A percentile compares a stretch with the other conserved stretches of the same genome.
These are phyloP conservation scores for Onychostruthus taczanowskii DNA, from an alignment of 2,113 vertebrate species.

Conservation along the genomic window DNA sequence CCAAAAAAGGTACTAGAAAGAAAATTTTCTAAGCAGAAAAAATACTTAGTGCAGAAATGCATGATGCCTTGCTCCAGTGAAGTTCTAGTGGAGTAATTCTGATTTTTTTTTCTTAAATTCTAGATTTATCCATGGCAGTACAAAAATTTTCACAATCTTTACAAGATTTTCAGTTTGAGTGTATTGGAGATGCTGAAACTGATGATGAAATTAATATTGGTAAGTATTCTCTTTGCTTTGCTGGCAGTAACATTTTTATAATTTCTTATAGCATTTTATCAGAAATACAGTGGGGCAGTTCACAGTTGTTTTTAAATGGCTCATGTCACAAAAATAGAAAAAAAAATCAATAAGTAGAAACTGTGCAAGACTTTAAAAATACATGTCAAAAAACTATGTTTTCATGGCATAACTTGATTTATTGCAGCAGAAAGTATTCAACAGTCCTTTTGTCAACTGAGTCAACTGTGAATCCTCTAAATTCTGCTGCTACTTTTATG, in stretches of 20 bases:
- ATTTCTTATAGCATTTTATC: not conserved
- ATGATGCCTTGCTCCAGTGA: not conserved
- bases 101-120: not conserved
- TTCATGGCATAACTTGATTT: not conserved
- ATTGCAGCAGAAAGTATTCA: not conserved
- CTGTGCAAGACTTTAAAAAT: not conserved
- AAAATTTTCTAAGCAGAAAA: not conserved
- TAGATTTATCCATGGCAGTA: constrained; percentile 91
- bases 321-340: not conserved
- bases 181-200: constrained; percentile 93
- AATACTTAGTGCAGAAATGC: not conserved
- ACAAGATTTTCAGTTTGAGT: constrained; percentile 96
- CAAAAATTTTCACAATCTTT: constrained; percentile 94
- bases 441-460: not conserved
- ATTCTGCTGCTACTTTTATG: not conserved
- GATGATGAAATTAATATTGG: constrained; percentile 96
- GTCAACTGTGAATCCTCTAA: not conserved
- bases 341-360: not conserved
- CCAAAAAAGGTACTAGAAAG: not conserved
- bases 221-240: constrained; percentile 67
- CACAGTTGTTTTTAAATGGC: not conserved
- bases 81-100: not conserved
- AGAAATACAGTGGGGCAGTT: not conserved
- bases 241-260: not conserved
- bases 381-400: fast-evolving